Evolutionary conservation across 2,888 invertebrate genomes (phyloP).

Genomic region (Epirrhoe alternata): DNA sequence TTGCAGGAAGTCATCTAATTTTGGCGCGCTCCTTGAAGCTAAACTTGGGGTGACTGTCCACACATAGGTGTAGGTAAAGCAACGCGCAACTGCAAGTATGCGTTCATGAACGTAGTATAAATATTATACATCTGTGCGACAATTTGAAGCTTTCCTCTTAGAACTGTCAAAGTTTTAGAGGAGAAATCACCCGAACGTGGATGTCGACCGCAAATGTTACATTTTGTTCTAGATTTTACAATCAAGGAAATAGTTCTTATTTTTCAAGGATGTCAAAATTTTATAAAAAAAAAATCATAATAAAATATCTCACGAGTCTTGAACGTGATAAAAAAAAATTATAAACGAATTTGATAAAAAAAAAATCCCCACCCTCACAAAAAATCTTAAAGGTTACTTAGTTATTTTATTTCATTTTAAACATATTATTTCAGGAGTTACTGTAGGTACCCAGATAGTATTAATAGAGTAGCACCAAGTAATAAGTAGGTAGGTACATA

Average conservation of each 20-base stretch:
- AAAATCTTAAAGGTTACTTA: too few relatives aligned
- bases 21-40: conserved; percentile 19
- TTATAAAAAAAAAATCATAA: too few relatives aligned
- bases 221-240: neutral
- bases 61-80: conserved; percentile 4
- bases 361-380: too few relatives aligned
- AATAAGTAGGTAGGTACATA: too few relatives aligned
- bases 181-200: neutral
- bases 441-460: too few relatives aligned
- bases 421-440: too few relatives aligned
- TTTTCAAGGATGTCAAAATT: neutral
- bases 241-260: neutral
- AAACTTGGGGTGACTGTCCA: conserved; percentile 5
- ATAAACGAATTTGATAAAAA: too few relatives aligned
- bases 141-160: conserved; percentile 5
- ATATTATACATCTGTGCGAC: neutral
- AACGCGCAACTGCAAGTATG: conserved; percentile 3
- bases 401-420: too few relatives aligned
- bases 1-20: conserved; percentile 19
- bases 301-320: too few relatives aligned
- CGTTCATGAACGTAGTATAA: conserved; percentile 6
- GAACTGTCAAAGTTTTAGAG: conserved; percentile 8
- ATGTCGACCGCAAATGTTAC: neutral
- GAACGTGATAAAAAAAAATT: too few relatives aligned
- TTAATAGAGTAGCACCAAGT: too few relatives aligned